Conservation (phyloP, 2,888 invertebrate species). For the Escarpia spicata region DNA sequence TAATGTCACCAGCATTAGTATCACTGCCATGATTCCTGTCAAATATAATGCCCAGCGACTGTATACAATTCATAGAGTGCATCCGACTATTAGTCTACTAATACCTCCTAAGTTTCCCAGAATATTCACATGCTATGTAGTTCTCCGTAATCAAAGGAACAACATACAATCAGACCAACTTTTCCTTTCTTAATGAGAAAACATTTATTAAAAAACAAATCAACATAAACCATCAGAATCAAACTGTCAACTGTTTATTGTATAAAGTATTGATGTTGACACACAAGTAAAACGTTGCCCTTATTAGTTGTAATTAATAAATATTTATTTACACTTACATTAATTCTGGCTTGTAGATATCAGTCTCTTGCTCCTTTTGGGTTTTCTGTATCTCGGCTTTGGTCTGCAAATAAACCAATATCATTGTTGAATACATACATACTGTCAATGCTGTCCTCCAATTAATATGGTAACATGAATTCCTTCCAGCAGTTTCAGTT, state of each 20-base stretch:
- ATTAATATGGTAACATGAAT: too few species aligned
- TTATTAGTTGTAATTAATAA: not conserved
- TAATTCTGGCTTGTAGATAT: not conserved
- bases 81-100: not conserved
- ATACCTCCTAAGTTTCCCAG: not conserved
- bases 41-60: not conserved
- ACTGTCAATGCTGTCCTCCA: too few species aligned
- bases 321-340: not conserved
- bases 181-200: not conserved
- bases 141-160: not conserved
- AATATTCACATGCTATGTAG: not conserved
- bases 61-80: not conserved
- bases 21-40: not conserved
- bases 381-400: not conserved
- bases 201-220: not conserved
- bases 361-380: not conserved
- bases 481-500: too few species aligned
- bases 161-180: not conserved
- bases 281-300: not conserved
- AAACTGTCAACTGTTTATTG: not conserved
- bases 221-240: not conserved
- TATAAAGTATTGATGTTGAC: not conserved
- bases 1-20: not conserved
- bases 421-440: not conserved
- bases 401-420: not conserved